A percentile compares a stretch with the other conserved stretches of the same genome.
Conservation (phyloP, 2,113 vertebrate species). For the Cettia cetti region DNA sequence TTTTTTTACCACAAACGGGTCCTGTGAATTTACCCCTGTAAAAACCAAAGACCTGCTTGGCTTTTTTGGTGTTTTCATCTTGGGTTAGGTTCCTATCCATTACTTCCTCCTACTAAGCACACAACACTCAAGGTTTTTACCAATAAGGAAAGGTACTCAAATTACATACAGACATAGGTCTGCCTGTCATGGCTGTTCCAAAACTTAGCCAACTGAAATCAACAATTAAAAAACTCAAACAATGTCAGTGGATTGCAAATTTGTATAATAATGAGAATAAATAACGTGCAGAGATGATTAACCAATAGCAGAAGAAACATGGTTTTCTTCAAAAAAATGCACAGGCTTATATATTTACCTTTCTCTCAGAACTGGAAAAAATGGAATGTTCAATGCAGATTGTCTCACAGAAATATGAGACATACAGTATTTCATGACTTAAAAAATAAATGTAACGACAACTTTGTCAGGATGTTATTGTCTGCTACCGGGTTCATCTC, state of each 20-base stretch:
- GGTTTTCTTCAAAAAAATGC: background rate
- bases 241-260: background rate
- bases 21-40: background rate
- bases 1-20: background rate
- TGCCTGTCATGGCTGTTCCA: background rate
- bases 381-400: background rate
- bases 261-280: background rate
- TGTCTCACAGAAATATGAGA: background rate
- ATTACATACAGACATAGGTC: background rate
- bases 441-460: background rate
- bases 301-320: background rate
- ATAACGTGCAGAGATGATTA: background rate
- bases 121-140: background rate
- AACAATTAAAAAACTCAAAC: background rate
- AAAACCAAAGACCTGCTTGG: background rate
- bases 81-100: background rate
- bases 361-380: background rate
- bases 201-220: background rate
- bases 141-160: background rate
- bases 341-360: background rate
- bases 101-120: background rate
- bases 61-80: background rate
- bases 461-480: background rate
- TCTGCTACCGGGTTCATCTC: constrained; percentile 1
- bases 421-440: background rate